These are phyloP conservation scores for Lineus longissimus DNA, from an alignment of 1,140 invertebrate genomes.

Conservation along the genomic window DNA sequence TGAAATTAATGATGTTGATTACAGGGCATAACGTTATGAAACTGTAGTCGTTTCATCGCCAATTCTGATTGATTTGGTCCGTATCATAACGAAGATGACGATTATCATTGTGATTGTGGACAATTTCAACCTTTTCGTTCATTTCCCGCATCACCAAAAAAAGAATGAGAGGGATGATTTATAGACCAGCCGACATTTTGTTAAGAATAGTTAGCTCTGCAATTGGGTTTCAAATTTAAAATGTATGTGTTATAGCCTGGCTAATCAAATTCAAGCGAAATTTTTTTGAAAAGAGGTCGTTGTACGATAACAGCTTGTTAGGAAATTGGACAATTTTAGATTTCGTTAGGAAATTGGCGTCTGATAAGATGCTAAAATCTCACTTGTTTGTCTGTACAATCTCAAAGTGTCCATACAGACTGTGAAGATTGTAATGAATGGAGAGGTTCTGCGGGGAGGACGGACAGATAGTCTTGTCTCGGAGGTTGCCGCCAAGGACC, in stretches of 20 bases:
- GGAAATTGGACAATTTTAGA: not conserved
- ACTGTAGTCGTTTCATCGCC: not conserved
- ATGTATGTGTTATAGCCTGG: not conserved
- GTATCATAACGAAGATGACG: not conserved
- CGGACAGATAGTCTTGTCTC: conserved; percentile 77
- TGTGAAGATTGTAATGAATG: conserved; percentile 62
- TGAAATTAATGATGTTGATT: not conserved
- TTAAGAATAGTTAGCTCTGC: not conserved
- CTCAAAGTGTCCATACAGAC: conserved; percentile 70
- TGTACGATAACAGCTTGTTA: not conserved
- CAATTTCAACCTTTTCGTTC: not conserved
- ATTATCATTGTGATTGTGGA: not conserved
- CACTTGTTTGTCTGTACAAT: conserved; percentile 70
- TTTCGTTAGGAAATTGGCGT: not conserved
- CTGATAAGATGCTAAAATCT: conserved; percentile 24
- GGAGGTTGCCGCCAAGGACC: conserved; percentile 53
- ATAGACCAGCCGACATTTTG: too few relatives aligned
- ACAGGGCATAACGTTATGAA: not conserved
- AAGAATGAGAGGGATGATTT: too few relatives aligned
- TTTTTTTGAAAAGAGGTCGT: not conserved
- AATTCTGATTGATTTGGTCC: not conserved
- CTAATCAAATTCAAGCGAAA: too few relatives aligned
- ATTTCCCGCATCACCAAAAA: too few relatives aligned
- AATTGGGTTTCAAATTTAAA: conserved; percentile 8
- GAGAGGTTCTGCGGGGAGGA: conserved; percentile 66